Conservation (phyloP, 2,797 vertebrate genomes). For the Pteropus rufus region DNA sequence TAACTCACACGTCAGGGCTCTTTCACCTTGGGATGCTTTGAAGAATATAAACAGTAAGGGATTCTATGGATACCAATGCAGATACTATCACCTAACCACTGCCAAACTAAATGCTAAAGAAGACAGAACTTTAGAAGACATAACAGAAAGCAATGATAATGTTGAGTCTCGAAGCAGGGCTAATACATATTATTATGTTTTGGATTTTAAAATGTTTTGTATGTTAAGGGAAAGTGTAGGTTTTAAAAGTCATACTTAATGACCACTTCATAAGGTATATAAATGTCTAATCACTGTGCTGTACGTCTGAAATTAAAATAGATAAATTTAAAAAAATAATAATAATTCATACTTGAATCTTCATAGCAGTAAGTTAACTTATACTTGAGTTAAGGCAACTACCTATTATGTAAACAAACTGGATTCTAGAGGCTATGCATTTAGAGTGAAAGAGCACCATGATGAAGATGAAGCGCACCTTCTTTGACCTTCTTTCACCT, state of each 20-base stretch:
- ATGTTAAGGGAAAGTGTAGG: not conserved
- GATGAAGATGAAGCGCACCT: not conserved
- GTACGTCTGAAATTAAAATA: not conserved
- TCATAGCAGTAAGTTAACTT: not conserved
- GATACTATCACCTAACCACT: not conserved
- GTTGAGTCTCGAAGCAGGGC: not conserved
- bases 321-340: not conserved
- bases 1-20: not conserved
- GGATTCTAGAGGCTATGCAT: not conserved
- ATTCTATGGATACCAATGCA: not conserved
- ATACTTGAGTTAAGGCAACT: not conserved
- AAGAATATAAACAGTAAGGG: not conserved
- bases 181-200: not conserved
- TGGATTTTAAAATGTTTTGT: not conserved
- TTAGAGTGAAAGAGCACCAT: not conserved
- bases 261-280: not conserved
- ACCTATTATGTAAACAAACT: not conserved
- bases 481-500: not conserved
- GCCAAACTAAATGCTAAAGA: not conserved
- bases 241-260: not conserved
- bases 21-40: not conserved
- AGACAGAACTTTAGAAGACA: not conserved
- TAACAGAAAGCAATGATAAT: not conserved
- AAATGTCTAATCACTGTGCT: not conserved
- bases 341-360: not conserved